Base-by-base conservation (phyloP, 2,888 invertebrate species). In the Gari tellinella region DNA sequence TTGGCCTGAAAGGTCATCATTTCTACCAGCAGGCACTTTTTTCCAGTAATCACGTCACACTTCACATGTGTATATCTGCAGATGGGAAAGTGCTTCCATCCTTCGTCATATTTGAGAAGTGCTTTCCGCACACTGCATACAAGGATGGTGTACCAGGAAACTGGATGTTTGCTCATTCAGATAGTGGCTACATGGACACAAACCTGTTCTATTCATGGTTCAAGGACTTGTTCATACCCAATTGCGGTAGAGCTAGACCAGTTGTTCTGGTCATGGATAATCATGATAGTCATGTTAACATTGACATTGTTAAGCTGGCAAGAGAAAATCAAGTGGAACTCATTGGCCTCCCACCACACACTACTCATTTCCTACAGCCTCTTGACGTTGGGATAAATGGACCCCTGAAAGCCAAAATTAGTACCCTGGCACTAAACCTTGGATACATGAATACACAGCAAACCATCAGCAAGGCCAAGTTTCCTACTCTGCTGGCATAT, bases 181-280 rank as follows among this genome's bases (percentile, higher is more conserved):
- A 57, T 8, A 41, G 37, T 40, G 63, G 72, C 2, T 67, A 73
- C 41, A 73, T 63, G 58, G 72, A 63, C 38, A 21, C 31, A 0
- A 25, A 25, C 1, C 40, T 73, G 17, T 67, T 58, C 12, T 8
- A 21, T 1, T 4, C 3, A 2, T 63, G 68, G 67, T 58, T 68
- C 26, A 41, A 46, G 14, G 21, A 40, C 2, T 4, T 66, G 0
- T 66, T 66, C 15, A 7, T 66, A 17, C 37, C 31, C 21, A 46
- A 66, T 17, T 55, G 51, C 51, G 43, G 61, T 1, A 14, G 0
- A 15, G 43, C n/a, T n/a, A n/a, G n/a, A n/a, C n/a, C n/a, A n/a
- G n/a, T n/a, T n/a, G n/a, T n/a, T n/a, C n/a, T n/a, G 15, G 31
- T 61, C 5, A 31, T 61, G 23, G 61, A 66, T 38, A 66, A 65